Evolutionary conservation across 2,797 vertebrate species (phyloP).

Genomic region (Tolypeutes matacus): DNA sequence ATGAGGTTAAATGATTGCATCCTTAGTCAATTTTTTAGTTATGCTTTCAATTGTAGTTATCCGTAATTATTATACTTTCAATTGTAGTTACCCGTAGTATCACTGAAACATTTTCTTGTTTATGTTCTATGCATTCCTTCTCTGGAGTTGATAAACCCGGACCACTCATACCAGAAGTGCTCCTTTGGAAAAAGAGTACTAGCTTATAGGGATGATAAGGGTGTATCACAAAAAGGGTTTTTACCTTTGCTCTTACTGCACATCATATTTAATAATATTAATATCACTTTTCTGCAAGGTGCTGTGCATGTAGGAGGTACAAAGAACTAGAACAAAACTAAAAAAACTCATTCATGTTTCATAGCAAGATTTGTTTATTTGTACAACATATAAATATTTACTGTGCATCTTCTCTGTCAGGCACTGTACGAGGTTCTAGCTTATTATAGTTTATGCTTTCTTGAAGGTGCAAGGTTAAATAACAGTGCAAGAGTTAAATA

Average conservation of each 20-base stretch:
- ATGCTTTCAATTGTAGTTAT: neutral
- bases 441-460: slow-evolving; percentile 50
- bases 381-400: slow-evolving; percentile 1
- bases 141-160: neutral
- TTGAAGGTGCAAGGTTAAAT: slow-evolving; percentile 40
- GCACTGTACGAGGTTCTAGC: neutral
- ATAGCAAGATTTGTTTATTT: slow-evolving; percentile 4
- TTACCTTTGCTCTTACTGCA: neutral
- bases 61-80: neutral
- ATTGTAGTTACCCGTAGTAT: neutral
- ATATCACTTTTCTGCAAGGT: neutral
- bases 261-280: neutral
- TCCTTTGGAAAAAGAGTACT: neutral
- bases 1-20: neutral
- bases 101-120: slow-evolving; percentile 5
- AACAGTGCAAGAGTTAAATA: neutral
- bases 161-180: neutral
- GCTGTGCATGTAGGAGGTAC: neutral
- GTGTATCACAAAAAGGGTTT: neutral
- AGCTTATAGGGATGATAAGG: neutral
- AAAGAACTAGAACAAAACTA: neutral
- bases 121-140: neutral
- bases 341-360: neutral
- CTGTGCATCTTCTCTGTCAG: neutral
- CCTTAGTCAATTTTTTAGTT: neutral